Percentiles rank a stretch among this genome's conserved stretches.
phyloP scores from a whole-genome alignment of 2,797 vertebrate species.

The Mionectes olivaceus region DNA sequence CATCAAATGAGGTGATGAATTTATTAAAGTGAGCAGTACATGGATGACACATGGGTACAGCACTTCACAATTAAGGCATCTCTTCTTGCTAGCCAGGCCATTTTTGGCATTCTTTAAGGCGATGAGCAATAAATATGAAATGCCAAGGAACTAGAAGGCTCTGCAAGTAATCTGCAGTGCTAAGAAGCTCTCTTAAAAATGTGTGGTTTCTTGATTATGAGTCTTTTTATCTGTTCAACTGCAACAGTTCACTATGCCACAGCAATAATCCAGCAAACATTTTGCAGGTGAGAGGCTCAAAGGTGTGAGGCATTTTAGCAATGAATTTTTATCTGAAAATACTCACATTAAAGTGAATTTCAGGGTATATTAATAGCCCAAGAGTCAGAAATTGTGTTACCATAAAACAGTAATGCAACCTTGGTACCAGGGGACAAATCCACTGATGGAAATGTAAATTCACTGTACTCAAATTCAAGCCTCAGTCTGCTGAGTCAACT shows the following conservation, averaged over 20 bases:
- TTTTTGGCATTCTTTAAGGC: neutral
- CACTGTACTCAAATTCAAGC: neutral
- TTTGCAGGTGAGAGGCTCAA: neutral
- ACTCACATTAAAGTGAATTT: neutral
- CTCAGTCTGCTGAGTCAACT: neutral
- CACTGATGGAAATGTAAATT: neutral
- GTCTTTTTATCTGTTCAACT: neutral
- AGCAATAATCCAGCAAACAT: constrained; percentile 14
- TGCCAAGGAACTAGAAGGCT: neutral
- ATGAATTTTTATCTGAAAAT: neutral
- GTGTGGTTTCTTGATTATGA: neutral
- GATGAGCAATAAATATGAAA: neutral
- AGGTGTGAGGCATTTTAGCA: neutral
- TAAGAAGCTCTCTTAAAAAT: neutral
- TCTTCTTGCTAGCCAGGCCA: neutral
- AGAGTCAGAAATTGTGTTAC: neutral
- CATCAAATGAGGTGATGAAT: neutral
- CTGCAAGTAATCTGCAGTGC: neutral
- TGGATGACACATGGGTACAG: neutral
- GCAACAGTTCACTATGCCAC: neutral
- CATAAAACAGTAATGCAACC: constrained; percentile 25
- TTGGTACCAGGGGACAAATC: neutral
- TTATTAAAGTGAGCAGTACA: neutral
- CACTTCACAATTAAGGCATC: neutral
- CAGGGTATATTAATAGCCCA: neutral